A percentile compares a stretch with the other conserved stretches of the same genome.
Evolutionary conservation across 2,888 invertebrate species (phyloP).

Genomic region (Deilephila elpenor): DNA sequence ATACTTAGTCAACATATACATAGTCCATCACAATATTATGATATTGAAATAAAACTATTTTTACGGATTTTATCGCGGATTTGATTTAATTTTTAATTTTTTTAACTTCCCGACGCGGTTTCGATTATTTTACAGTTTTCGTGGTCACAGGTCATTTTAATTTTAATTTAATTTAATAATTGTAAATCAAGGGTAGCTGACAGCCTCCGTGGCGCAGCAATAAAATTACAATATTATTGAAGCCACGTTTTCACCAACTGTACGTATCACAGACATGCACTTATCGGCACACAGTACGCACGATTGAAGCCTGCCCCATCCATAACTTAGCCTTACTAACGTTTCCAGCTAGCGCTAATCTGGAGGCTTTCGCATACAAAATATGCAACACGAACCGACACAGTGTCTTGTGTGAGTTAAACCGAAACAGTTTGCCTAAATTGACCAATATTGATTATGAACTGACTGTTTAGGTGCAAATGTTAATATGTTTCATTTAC

Average conservation of each 20-base stretch:
- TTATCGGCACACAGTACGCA: slow-evolving; percentile 65
- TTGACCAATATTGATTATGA: slow-evolving; percentile 24
- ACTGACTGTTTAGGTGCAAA: neutral
- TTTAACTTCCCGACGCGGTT: no score
- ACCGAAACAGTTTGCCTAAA: slow-evolving; percentile 19
- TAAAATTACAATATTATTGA: slow-evolving; percentile 28
- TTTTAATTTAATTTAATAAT: no score
- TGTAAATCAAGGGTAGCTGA: no score
- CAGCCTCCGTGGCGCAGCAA: no score
- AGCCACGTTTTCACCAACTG: slow-evolving; percentile 44
- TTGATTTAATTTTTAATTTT: no score
- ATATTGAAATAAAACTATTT: no score
- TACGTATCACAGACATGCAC: slow-evolving; percentile 53
- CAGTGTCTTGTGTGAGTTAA: slow-evolving; percentile 16
- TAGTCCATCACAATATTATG: no score
- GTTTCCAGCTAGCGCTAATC: slow-evolving; percentile 48
- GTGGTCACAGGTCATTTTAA: no score
- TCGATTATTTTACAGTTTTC: no score
- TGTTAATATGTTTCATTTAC: neutral
- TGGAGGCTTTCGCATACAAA: slow-evolving; percentile 21
- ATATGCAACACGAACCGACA: slow-evolving; percentile 30
- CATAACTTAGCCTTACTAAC: slow-evolving; percentile 60
- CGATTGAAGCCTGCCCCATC: slow-evolving; percentile 68
- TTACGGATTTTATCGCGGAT: no score
- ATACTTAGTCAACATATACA: no score